A percentile compares a stretch with the other conserved stretches of the same genome.
These are phyloP conservation scores for Scaeva pyrastri DNA, from an alignment of 2,888 invertebrate species.

Conservation along the genomic window DNA sequence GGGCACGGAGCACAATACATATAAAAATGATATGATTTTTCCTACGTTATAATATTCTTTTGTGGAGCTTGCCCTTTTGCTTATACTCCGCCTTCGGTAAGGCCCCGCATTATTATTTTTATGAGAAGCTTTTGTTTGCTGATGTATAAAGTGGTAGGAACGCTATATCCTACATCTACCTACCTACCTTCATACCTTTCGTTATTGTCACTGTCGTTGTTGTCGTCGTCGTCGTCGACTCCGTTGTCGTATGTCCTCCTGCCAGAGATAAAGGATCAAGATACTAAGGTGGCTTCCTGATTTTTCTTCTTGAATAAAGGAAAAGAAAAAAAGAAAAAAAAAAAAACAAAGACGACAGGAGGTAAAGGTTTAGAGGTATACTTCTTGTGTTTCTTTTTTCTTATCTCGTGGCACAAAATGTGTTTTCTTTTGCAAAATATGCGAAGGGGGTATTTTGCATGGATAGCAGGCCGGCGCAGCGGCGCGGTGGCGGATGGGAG, in stretches of 20 bases:
- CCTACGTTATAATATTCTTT: slow-evolving; percentile 67
- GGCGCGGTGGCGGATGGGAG: too few relatives aligned
- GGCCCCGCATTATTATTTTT: slow-evolving; percentile 68
- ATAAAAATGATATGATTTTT: slow-evolving; percentile 73
- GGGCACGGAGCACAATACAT: slow-evolving; percentile 54
- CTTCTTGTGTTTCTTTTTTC: slow-evolving; percentile 39
- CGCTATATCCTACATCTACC: background rate
- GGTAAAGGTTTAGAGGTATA: background rate
- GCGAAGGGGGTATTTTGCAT: background rate
- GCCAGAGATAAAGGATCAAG: slow-evolving; percentile 63
- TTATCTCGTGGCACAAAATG: slow-evolving; percentile 52
- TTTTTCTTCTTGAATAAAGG: slow-evolving; percentile 3
- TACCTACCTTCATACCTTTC: background rate
- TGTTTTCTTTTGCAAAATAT: slow-evolving; percentile 38
- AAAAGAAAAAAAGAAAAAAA: background rate
- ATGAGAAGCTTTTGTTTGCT: slow-evolving; percentile 66
- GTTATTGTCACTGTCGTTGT: slow-evolving; percentile 1
- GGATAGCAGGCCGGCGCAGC: background rate
- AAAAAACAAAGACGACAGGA: slow-evolving; percentile 1
- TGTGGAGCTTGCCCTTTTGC: slow-evolving; percentile 54
- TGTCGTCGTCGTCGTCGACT: slow-evolving; percentile 1
- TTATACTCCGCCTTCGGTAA: slow-evolving; percentile 38
- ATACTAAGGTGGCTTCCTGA: slow-evolving; percentile 58
- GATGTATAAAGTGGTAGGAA: slow-evolving; percentile 49
- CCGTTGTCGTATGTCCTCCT: slow-evolving; percentile 37